Base-by-base conservation (phyloP, 2,113 vertebrate species). In the Syngnathus scovelli region DNA sequence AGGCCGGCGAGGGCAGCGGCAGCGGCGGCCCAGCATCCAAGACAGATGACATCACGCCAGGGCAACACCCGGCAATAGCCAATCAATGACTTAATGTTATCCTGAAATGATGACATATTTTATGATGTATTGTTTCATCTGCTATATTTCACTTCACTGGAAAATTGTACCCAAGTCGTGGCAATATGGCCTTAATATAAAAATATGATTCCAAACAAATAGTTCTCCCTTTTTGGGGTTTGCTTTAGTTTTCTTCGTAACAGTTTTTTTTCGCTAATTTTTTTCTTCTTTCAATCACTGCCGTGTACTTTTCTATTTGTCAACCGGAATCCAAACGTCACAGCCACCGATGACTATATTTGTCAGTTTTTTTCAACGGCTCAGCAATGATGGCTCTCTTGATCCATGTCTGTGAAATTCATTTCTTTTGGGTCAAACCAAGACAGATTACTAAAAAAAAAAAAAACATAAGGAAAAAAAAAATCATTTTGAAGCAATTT, bases 31-130 rank as follows among this genome's bases (percentile, higher is more conserved):
- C 59, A 68, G 49, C 19, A 12, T 66, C 68, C 58, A 71, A 75
- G 60, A 65, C 46, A 59, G 64, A 71, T 69, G 36, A 72, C 71
- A 68, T 61, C 66, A 65, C 43, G 67, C 11, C 18, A 7, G 10
- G 59, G 38, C 11, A 36, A 39, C 39, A 27, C 61, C 39, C 7
- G 39, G 13, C 43, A 18, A 16, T 44, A 7, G 55, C 55, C 59
- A n/a, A 61, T 61, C 59, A 61, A 36, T 58, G 27, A 58, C 1
- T 33, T 36, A 8, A 58, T 58, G 55, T 58, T 36, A 36, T 58
- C 16, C 27, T 58, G 15, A 16, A 58, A 16, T 16, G 2, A 36
- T 18, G 55, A 18, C 23, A 58, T 16, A 55, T 36, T 58, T 58
- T 36, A 58, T 58, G 27, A 58, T 16, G 55, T 1, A 33, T 33